Percentiles rank a stretch among this genome's conserved stretches.
Evolutionary conservation across 2,888 invertebrate species (phyloP).

Genomic region (Carpatolechia fugitivella): DNA sequence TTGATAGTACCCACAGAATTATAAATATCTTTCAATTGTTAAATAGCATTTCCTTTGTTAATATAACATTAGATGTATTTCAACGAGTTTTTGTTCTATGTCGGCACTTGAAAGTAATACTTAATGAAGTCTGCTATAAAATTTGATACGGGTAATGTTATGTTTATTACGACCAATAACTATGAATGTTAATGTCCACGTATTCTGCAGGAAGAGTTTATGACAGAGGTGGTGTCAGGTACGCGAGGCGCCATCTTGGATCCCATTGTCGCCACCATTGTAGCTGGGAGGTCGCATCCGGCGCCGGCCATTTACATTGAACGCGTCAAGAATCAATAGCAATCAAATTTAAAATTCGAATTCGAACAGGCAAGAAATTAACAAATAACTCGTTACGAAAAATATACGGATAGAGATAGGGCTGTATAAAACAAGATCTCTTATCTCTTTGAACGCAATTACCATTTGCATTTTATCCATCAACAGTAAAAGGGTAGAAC

Average conservation of each 20-base stretch:
- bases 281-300: conserved; percentile 74
- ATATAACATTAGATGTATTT: no score
- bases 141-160: background rate
- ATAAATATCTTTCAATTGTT: no score
- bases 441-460: conserved; percentile 17
- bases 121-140: background rate
- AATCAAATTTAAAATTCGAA: conserved; percentile 25
- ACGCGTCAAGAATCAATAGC: conserved; percentile 64
- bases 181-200: conserved; percentile 55
- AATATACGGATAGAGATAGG: no score
- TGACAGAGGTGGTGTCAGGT: conserved; percentile 29
- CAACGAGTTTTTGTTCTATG: no score
- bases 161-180: conserved; percentile 14
- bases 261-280: conserved; percentile 58
- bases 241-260: conserved; percentile 73
- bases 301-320: conserved; percentile 75
- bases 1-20: no score
- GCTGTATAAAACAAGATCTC: background rate
- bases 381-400: background rate
- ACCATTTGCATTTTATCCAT: conserved; percentile 36
- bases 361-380: background rate
- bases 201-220: conserved; percentile 47
- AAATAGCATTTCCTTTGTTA: no score
- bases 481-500: conserved; percentile 36
- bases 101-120: background rate